phyloP scores from a whole-genome alignment of 2,113 vertebrate genomes.

The Fregata magnificens region DNA sequence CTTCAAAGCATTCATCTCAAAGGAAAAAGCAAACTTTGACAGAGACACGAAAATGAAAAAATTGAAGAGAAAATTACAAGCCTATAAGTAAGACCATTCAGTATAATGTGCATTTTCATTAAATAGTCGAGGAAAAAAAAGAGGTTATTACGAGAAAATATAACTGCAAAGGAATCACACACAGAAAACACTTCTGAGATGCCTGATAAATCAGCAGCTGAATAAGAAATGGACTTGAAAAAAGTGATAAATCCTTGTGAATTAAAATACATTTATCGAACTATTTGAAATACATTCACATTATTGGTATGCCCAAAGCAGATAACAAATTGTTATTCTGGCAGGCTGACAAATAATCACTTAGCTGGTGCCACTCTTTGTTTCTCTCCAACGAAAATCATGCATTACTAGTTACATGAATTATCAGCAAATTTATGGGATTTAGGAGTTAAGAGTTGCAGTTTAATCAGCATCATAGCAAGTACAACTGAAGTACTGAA shows the following conservation, averaged over 20 bases:
- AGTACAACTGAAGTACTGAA: neutral
- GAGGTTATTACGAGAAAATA: neutral
- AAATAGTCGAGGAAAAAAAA: neutral
- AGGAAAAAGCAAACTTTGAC: neutral
- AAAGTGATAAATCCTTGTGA: neutral
- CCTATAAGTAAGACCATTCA: neutral
- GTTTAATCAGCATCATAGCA: neutral
- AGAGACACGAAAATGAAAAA: neutral
- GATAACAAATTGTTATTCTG: neutral
- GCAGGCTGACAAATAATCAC: neutral
- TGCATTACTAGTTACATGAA: neutral
- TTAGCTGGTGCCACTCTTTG: neutral
- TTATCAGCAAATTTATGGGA: neutral
- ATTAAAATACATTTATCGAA: neutral
- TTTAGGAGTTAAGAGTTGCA: neutral
- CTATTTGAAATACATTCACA: neutral
- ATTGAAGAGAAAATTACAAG: neutral
- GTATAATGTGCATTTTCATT: neutral
- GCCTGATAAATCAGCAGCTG: neutral
- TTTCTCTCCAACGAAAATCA: neutral
- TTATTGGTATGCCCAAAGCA: neutral
- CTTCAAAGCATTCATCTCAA: neutral
- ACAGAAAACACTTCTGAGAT: neutral
- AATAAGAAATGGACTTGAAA: neutral
- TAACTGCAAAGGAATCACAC: neutral